Evolutionary conservation across 2,113 vertebrate species (phyloP), one percentile per base, ranked within the genome.

Genomic region (Cinclus cinclus): DNA sequence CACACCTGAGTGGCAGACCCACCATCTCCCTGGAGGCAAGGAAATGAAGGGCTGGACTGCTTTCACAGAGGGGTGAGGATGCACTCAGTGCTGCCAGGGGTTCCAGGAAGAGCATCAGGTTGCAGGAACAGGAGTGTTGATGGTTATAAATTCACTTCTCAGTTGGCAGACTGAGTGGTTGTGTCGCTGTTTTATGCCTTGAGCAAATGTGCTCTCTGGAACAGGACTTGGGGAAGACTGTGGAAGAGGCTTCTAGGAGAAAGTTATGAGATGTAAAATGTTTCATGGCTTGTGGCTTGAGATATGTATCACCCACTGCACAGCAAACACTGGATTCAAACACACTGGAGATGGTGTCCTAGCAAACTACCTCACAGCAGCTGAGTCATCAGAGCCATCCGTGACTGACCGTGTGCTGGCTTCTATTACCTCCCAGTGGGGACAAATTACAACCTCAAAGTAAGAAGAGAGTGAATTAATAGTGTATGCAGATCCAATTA

Each of bases 391-490:
- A 68, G 74, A 85, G 35, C 75, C 65, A 37, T 79, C 83, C 17
- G 0, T 58, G 71, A 65, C 83, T 90, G 88, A 90, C 85, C 2
- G 0, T 90, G 82, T 1, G 8, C 82, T 88, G 71, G 46, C 80
- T 94, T 94, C 87, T 92, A 4, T 93, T 92, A 65, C 79, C 68
- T 93, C 59, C 71, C 83, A 80, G 39, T 55, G 78, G 88, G 64
- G 75, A 86, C 92, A 93, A 93, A 93, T 93, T 90, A 35, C 67
- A 86, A 39, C 67, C 71, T 96, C 88, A 74, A 3, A 91, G 70
- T 68, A 20, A 88, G 75, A 80, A 67, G 70, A 87, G 65, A 70
- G 42, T 46, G 79, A 93, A 92, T 88, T 92, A 88, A 74, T 83
- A 80, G 90, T 1, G 3, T 92, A 28, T 58, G 42, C 58, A 35